These are phyloP conservation scores for Anguilla pacifica DNA, from an alignment of 2,797 vertebrate genomes.

Conservation along the genomic window DNA sequence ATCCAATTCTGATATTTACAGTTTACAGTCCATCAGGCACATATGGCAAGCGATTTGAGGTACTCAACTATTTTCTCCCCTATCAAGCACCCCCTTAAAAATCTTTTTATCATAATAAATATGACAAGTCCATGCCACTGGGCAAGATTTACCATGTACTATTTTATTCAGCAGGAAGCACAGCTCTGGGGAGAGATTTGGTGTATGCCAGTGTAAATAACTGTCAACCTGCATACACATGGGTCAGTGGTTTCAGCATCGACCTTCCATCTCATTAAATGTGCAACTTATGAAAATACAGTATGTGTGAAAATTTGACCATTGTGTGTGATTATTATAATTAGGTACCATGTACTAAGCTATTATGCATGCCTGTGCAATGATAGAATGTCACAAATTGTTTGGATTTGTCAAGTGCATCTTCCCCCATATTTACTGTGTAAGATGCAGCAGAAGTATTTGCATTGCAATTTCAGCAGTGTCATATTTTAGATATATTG, in stretches of 20 bases:
- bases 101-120: constrained; percentile 47
- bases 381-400: neutral
- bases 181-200: constrained; percentile 60
- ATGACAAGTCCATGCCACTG: constrained; percentile 50
- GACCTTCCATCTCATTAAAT: constrained; percentile 40
- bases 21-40: neutral
- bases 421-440: neutral
- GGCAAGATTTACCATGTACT: constrained; percentile 53
- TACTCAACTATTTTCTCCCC: neutral
- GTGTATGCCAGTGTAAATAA: constrained; percentile 46
- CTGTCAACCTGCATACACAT: constrained; percentile 48
- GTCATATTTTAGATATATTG: neutral
- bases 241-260: constrained; percentile 64
- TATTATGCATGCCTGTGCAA: neutral
- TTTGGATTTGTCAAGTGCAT: neutral
- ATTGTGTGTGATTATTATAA: neutral
- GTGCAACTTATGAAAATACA: constrained; percentile 2
- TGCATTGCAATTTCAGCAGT: neutral
- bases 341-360: neutral
- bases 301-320: neutral
- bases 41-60: neutral
- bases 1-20: neutral
- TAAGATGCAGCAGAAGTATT: neutral
- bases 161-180: constrained; percentile 65
- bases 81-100: neutral